phyloP scores from a whole-genome alignment of 1,140 invertebrate genomes.

The Atta cephalotes region DNA sequence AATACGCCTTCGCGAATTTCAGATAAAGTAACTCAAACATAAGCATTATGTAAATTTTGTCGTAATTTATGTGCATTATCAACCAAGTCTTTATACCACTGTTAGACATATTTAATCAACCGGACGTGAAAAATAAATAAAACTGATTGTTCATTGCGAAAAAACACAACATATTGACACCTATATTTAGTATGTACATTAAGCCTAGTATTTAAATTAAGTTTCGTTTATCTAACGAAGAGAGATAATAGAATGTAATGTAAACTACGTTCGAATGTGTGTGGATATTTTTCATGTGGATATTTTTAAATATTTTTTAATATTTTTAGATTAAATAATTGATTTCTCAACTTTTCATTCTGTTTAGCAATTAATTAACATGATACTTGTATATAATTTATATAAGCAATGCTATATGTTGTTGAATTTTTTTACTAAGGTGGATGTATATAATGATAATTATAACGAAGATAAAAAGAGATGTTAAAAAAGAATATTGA shows the following conservation, averaged over 20 bases:
- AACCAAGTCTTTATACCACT: background rate
- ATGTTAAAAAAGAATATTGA: background rate
- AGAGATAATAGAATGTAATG: constrained; percentile 1
- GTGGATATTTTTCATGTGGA: no score
- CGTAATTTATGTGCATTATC: constrained; percentile 3
- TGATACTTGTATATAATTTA: background rate
- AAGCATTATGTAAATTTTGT: background rate
- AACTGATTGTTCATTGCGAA: constrained; percentile 11
- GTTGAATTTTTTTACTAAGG: background rate
- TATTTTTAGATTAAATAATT: constrained; percentile 8
- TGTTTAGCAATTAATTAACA: background rate
- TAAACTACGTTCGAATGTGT: background rate
- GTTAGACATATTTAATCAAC: background rate
- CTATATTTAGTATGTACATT: background rate
- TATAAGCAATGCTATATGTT: background rate
- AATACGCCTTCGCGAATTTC: constrained; percentile 4
- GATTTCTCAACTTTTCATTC: background rate
- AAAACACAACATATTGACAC: background rate
- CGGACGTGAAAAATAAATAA: background rate
- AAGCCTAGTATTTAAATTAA: background rate
- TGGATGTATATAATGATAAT: background rate
- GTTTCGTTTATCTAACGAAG: background rate
- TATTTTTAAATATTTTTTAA: background rate
- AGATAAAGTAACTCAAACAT: constrained; percentile 5
- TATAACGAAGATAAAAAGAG: background rate